These are phyloP conservation scores for Dolichotis patagonum DNA, from an alignment of 2,113 vertebrate genomes.

Conservation along the genomic window DNA sequence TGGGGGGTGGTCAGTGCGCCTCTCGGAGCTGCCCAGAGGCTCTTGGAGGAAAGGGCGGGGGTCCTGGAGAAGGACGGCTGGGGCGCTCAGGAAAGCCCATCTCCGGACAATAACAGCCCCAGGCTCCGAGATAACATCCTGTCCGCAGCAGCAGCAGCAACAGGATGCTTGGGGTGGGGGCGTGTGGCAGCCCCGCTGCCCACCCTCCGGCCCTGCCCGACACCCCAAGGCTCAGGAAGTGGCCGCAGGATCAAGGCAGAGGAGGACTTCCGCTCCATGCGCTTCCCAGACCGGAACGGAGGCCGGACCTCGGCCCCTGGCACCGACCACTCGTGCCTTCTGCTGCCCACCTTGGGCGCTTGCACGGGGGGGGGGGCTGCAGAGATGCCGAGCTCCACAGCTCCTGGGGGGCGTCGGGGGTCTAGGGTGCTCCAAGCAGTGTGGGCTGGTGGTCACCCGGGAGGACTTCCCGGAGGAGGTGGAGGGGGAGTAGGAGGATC, in stretches of 20 bases:
- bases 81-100: conserved; percentile 79
- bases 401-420: neutral
- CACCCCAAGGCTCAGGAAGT: conserved; percentile 44
- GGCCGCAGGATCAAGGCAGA: conserved; percentile 34
- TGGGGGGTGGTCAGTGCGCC: neutral
- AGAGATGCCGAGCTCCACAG: neutral
- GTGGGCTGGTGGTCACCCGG: too few relatives aligned
- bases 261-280: conserved; percentile 32
- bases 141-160: conserved; percentile 27
- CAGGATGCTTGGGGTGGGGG: conserved; percentile 65
- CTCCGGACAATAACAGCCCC: conserved; percentile 72
- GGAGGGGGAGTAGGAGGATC: too few relatives aligned
- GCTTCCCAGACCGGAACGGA: conserved; percentile 8
- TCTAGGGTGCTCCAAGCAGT: neutral
- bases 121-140: conserved; percentile 75
- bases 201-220: neutral
- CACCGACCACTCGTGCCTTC: neutral
- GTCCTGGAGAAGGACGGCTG: conserved; percentile 57
- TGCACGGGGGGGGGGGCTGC: neutral
- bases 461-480: neutral
- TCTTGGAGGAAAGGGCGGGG: conserved; percentile 60
- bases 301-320: neutral
- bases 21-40: neutral
- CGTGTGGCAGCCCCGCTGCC: neutral
- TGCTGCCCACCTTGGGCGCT: neutral